phyloP scores from a whole-genome alignment of 2,888 invertebrate genomes.

The Drosophila kokeensis region DNA sequence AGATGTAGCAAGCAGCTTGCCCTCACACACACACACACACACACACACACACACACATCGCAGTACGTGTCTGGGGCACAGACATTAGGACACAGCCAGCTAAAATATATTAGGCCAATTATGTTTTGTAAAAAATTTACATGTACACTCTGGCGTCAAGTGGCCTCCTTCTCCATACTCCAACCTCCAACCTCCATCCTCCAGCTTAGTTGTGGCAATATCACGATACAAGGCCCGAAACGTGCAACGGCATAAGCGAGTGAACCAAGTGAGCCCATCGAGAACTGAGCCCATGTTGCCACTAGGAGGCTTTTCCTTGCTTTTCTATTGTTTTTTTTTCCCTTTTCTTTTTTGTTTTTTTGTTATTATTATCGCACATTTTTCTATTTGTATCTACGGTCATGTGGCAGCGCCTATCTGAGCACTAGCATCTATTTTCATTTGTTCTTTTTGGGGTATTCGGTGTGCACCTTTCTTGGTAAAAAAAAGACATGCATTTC shows the following conservation, averaged over 20 bases:
- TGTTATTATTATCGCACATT: constrained; percentile 45
- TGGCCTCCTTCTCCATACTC: constrained; percentile 41
- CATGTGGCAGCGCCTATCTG: constrained; percentile 50
- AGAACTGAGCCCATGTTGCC: constrained; percentile 24
- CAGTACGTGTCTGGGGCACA: constrained; percentile 54
- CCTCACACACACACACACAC: constrained; percentile 5
- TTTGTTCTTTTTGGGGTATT: constrained; percentile 26
- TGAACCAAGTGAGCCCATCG: constrained; percentile 20
- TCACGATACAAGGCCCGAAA: constrained; percentile 69
- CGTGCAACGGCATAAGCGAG: constrained; percentile 70
- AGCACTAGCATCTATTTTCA: constrained; percentile 44
- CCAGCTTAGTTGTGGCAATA: constrained; percentile 30
- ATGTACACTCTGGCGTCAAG: constrained; percentile 63
- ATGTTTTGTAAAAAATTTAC: constrained; percentile 73
- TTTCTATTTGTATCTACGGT: constrained; percentile 44
- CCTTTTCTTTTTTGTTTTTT: neutral
- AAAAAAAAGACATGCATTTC: constrained; percentile 9
- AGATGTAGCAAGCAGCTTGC: constrained; percentile 39
- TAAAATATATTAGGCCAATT: constrained; percentile 78
- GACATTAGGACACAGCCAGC: constrained; percentile 54
- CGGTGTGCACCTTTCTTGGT: constrained; percentile 13
- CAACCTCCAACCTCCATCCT: constrained; percentile 1
- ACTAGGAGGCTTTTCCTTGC: constrained; percentile 27
- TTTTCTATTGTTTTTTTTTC: neutral
- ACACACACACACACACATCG: neutral